Evolutionary conservation across 1,140 invertebrate species (phyloP), one percentile per base, ranked within the genome.

Genomic region (Ganaspis sp.): DNA sequence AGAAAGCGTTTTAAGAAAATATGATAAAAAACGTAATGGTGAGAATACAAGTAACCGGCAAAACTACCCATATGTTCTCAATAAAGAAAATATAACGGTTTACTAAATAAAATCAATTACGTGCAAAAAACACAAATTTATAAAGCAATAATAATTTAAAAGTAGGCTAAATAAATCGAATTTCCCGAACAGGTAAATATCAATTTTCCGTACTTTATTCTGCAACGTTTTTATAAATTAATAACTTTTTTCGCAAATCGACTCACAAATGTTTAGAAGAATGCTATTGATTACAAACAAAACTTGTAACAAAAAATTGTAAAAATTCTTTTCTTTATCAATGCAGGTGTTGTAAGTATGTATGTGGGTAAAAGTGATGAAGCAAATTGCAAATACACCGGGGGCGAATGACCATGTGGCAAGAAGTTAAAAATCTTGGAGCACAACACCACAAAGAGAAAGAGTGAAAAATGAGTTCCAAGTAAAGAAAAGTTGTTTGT

Each of bases 371-470:
- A 72, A 70, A 74, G 75, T 76, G 15, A 29, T 29, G 23, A 26
- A n/a, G 23, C 12, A n/a, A 64, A 21, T 64, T 26, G 23, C 23
- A 64, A 64, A 64, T 29, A 64, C 29, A 34, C 58, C 58, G 58
- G 58, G n/a, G 58, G 58, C 11, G 58, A 64, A 29, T 29, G 77
- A 75, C 82, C 82, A 84, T 84, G 82, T 84, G 82, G 82, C 81
- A 84, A 34, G 75, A 49, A n/a, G 26, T 4, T 12, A n/a, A 26
- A 64, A 15, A 29, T 64, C n/a, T 26, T 15, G 15, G 23, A 64
- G 23, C 23, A 29, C 5, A 12, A n/a, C 21, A 29, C 5, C 15
- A 12, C n/a, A 29, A n/a, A 29, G n/a, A 29, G 9, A 3, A 64
- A 29, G 15, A 8, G 15, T 12, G 9, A 15, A 26, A 29, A 64